phyloP scores from a whole-genome alignment of 2,113 vertebrate species.

The pig (Sus scrofa) region T2T-Sscrofa CM000827.6:69968001-69968500 shows the following conservation, averaged over 20 bases:
- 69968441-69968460: not conserved
- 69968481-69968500: not conserved
- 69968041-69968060: not conserved
- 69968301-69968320: not conserved
- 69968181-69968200: not conserved
- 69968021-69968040: not conserved
- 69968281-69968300: not conserved
- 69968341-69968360: not conserved
- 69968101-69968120: not conserved
- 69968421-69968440: not conserved
- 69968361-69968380: not conserved
- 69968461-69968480: not conserved
- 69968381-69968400: not conserved
- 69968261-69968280: not conserved
- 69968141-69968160: not conserved
- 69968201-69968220: not conserved
- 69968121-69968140: not conserved
- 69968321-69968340: not conserved
- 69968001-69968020: not conserved
- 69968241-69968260: not conserved
- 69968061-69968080: not conserved
- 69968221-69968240: not conserved
- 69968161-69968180: not conserved
- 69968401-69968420: not conserved
- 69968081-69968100: not conserved